A percentile compares a stretch with the other conserved stretches of the same genome.
Evolutionary conservation across 2,113 vertebrate species (phyloP).

Genomic region (Pteruthius melanotis): DNA sequence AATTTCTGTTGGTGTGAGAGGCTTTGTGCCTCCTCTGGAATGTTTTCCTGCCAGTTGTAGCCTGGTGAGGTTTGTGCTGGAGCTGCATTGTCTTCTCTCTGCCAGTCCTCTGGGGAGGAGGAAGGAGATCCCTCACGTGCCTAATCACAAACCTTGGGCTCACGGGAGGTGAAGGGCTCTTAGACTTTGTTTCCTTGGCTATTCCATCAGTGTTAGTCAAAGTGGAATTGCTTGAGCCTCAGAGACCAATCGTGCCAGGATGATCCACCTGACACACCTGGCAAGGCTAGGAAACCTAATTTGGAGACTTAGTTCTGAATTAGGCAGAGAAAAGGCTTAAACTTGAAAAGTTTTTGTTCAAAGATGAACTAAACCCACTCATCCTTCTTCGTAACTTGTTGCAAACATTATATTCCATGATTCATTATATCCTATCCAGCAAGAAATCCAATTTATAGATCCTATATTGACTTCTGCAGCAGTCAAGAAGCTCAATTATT

Average conservation of each 20-base stretch:
- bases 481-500: background rate
- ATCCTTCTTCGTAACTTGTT: background rate
- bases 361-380: background rate
- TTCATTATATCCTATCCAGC: constrained; percentile 40
- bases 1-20: background rate
- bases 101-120: background rate
- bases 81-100: background rate
- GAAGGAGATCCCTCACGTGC: rapidly evolving
- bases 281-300: background rate
- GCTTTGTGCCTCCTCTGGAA: background rate
- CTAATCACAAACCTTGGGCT: background rate
- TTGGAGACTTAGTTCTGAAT: background rate
- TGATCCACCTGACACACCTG: background rate
- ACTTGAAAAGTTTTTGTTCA: background rate
- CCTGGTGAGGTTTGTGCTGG: background rate
- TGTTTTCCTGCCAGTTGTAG: background rate
- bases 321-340: background rate
- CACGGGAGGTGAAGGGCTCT: background rate
- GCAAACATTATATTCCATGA: background rate
- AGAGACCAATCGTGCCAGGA: background rate
- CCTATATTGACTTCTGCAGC: constrained; percentile 52
- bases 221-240: background rate
- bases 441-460: constrained; percentile 47
- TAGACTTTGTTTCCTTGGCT: background rate
- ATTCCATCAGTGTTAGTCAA: background rate